Evolutionary conservation across 2,888 invertebrate genomes (phyloP).

Genomic region (Drepanosiphum platanoidis): DNA sequence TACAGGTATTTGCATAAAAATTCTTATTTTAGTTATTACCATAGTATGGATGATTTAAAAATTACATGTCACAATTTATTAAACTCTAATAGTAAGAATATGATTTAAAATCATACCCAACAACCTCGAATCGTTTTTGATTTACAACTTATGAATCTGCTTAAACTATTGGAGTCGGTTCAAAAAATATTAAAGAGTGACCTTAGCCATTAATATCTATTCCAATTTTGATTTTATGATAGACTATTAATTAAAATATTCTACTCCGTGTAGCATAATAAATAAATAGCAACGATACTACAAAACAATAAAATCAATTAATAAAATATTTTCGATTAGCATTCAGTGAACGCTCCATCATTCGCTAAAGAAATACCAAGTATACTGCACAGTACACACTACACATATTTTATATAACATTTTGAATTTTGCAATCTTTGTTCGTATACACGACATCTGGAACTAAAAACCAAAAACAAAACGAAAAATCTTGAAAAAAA

Average conservation of each 20-base stretch:
- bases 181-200: constrained; percentile 22
- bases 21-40: too few species aligned
- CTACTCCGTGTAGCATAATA: not conserved
- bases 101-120: not conserved
- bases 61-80: too few species aligned
- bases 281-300: not conserved
- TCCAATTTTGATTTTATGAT: constrained; percentile 17
- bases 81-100: too few species aligned
- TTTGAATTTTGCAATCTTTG: too few species aligned
- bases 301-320: not conserved
- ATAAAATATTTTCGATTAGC: not conserved
- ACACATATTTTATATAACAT: too few species aligned
- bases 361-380: not conserved
- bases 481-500: too few species aligned
- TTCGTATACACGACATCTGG: too few species aligned
- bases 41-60: too few species aligned
- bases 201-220: constrained; percentile 4
- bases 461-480: too few species aligned
- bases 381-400: too few species aligned
- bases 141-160: not conserved
- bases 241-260: constrained; percentile 25
- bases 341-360: not conserved
- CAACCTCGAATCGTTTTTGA: constrained; percentile 2
- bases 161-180: not conserved
- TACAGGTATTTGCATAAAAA: too few species aligned